Conservation (phyloP, 2,888 invertebrate species). For the Strigamia transsilvanica region DNA sequence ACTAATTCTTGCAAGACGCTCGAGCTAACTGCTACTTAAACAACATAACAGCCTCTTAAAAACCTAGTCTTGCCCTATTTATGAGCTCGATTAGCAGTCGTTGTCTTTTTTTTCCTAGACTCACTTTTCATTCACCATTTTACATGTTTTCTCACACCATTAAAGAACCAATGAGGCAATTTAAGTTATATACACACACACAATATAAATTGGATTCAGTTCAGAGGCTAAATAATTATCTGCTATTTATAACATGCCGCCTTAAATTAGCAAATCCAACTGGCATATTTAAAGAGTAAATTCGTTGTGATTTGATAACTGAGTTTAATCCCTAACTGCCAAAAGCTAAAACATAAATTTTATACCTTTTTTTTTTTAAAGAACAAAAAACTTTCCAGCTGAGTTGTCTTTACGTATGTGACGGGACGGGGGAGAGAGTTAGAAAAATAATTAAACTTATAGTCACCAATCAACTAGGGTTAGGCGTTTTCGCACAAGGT, state of each 20-base stretch:
- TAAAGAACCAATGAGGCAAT: constrained; percentile 16
- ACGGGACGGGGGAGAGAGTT: background rate
- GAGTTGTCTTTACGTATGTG: background rate
- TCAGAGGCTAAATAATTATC: constrained; percentile 19
- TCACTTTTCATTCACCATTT: constrained; percentile 21
- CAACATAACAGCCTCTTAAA: constrained; percentile 30
- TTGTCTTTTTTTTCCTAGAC: constrained; percentile 14
- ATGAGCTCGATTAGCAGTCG: constrained; percentile 26
- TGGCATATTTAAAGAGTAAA: background rate
- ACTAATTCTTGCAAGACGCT: constrained; percentile 20
- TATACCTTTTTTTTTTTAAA: too few relatives aligned
- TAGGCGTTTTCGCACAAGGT: constrained; percentile 22
- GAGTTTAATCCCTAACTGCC: background rate
- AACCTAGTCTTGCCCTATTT: constrained; percentile 15
- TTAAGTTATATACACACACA: constrained; percentile 24
- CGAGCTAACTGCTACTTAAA: constrained; percentile 21
- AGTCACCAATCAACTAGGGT: constrained; percentile 18
- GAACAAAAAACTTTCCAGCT: too few relatives aligned
- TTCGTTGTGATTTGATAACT: constrained; percentile 4
- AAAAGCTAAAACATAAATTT: background rate
- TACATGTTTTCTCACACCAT: constrained; percentile 30
- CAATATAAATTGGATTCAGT: constrained; percentile 24
- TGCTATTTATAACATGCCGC: constrained; percentile 1
- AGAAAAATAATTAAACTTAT: background rate
- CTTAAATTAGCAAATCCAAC: constrained; percentile 5